phyloP scores from a whole-genome alignment of 2,888 invertebrate genomes.

The Bellardia pandia region DNA sequence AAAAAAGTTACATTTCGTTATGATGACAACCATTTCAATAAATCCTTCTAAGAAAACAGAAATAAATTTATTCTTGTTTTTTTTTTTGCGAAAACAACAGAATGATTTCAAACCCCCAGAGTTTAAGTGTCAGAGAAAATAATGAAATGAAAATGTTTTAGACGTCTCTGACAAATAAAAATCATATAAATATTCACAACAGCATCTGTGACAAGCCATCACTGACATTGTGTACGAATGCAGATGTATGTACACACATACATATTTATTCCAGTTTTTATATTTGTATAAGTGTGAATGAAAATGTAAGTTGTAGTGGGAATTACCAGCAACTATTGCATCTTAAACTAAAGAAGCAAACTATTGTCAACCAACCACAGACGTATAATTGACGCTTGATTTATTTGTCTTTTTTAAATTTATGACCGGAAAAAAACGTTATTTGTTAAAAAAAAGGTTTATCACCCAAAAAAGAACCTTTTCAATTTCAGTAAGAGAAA shows the following conservation, averaged over 20 bases:
- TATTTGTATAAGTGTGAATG: neutral
- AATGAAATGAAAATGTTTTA: neutral
- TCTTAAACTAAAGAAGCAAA: conserved; percentile 1
- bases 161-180: conserved; percentile 11
- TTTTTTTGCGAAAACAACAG: neutral
- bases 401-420: conserved; percentile 29
- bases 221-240: conserved; percentile 11
- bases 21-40: neutral
- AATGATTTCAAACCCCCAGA: conserved; percentile 1
- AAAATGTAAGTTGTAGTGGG: neutral
- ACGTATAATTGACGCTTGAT: conserved; percentile 11
- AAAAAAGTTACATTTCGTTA: neutral
- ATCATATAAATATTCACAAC: conserved; percentile 27
- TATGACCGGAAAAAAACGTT: neutral
- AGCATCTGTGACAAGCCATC: conserved; percentile 41
- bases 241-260: neutral
- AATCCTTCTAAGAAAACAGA: neutral
- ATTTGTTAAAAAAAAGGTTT: conserved; percentile 2
- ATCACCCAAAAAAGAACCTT: neutral
- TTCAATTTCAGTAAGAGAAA: neutral
- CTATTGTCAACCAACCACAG: conserved; percentile 7
- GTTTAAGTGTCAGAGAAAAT: conserved; percentile 7
- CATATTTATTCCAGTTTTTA: neutral
- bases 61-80: neutral
- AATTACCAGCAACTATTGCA: conserved; percentile 36